phyloP scores from a whole-genome alignment of 2,113 vertebrate genomes.

The Urocitellus parryii region DNA sequence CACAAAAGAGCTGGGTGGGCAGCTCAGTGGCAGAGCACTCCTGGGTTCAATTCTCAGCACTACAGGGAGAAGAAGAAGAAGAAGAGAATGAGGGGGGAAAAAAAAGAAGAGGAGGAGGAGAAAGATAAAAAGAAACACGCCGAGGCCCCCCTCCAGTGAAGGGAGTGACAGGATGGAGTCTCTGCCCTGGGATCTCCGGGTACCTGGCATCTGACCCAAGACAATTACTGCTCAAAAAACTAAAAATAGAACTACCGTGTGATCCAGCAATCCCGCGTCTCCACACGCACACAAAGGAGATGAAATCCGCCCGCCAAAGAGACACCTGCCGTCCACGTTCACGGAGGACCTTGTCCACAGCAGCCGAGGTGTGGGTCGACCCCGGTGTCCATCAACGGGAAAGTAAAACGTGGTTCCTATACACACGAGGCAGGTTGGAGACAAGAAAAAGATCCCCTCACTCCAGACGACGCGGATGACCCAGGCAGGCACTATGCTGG shows the following conservation, averaged over 20 bases:
- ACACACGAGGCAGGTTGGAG: background rate
- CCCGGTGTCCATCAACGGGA: too few relatives aligned
- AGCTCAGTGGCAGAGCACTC: too few relatives aligned
- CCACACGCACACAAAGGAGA: background rate
- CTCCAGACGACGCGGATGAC: background rate
- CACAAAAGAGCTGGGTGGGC: too few relatives aligned
- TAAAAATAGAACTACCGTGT: background rate
- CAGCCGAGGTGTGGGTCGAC: too few relatives aligned
- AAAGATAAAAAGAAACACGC: too few relatives aligned
- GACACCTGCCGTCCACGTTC: background rate
- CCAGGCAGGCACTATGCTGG: background rate
- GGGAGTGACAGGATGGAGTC: background rate
- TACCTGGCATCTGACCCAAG: background rate
- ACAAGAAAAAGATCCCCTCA: background rate
- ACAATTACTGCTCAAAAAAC: background rate
- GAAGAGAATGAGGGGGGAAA: too few relatives aligned
- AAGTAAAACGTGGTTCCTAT: rapidly evolving
- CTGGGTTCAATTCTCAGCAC: too few relatives aligned
- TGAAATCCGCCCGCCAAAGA: background rate
- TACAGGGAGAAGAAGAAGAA: too few relatives aligned
- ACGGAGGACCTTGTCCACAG: rapidly evolving
- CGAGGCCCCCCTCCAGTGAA: background rate
- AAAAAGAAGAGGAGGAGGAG: too few relatives aligned
- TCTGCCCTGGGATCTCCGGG: background rate
- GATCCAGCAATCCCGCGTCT: background rate